Evolutionary conservation across 2,888 invertebrate species (phyloP), one percentile per base, ranked within the genome.

Genomic region (Lissocephala sabroskyi): DNA sequence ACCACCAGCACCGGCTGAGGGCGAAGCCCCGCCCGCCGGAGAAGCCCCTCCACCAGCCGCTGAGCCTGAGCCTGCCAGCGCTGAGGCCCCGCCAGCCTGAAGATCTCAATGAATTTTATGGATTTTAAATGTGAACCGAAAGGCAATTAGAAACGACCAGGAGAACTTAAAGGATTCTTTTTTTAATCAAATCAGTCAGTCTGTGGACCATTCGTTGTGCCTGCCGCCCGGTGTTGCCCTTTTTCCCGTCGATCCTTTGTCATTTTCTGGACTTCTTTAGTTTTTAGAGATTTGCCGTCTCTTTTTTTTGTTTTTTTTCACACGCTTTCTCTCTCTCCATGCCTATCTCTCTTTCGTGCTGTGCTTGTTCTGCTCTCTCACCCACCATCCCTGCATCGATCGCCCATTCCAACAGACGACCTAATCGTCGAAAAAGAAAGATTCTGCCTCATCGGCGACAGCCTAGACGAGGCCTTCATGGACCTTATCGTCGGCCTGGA

Each of bases 381-480:
- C 35, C 35, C 13, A 5, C 14, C 3, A 14, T 35, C 13, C 10
- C 41, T 59, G 63, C 6, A 35, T 9, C 67, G 79, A 23, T 40
- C 23, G 26, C 29, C 16, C 17, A 14, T 50, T 36, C 2, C 33
- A 54, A 44, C 56, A 93, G 94, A 94, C 89, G 93, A 94, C 84
- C 89, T 93, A 86, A 92, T 94, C 87, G 88, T 87, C 84, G 93
- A 92, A 86, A 96, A 93, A 88, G 96, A 97, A 89, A 91, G 91
- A 86, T 96, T 91, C 90, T 96, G 95, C 88, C 90, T 92, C 84
- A 93, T 97, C 87, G 93, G 94, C 79, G 93, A 96, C 86, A 96
- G 95, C 87, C 89, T 97, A 89, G 97, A 97, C 87, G 89, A 92
- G 85, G 96, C 97, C 75, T 95, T 96, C 88, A 89, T 94, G 85